These are phyloP conservation scores for Hybognathus amarus DNA, from an alignment of 2,797 vertebrate genomes.

Conservation along the genomic window DNA sequence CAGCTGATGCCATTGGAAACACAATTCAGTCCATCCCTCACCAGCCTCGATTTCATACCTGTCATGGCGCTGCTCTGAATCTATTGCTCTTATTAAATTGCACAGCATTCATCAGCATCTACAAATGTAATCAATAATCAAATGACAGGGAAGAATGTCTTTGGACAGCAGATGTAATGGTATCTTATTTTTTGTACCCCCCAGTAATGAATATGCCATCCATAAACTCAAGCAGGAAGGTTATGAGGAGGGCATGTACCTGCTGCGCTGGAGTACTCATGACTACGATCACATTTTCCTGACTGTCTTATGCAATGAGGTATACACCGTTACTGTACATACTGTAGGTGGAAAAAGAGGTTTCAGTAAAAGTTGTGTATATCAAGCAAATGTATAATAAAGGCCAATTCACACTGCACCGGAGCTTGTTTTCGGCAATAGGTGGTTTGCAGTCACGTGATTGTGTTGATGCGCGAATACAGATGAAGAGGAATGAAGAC, in stretches of 20 bases:
- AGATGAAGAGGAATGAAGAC: too few species aligned
- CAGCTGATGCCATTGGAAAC: neutral
- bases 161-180: too few species aligned
- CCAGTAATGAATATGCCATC: conserved; percentile 84
- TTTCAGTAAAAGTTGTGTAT: neutral
- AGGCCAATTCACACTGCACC: neutral
- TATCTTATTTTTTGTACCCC: conserved; percentile 36
- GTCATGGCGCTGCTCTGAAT: neutral
- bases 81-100: neutral
- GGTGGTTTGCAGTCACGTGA: too few species aligned
- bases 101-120: neutral
- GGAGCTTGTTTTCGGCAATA: too few species aligned
- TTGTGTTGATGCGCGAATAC: too few species aligned
- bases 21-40: neutral
- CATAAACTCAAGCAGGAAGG: conserved; percentile 85
- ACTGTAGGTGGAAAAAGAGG: neutral
- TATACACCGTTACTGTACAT: conserved; percentile 45
- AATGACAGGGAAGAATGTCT: neutral
- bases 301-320: conserved; percentile 85
- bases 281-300: conserved; percentile 86
- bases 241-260: conserved; percentile 82
- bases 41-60: neutral
- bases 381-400: neutral
- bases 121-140: neutral
- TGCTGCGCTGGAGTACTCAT: conserved; percentile 85